A percentile compares a stretch with the other conserved stretches of the same genome.
Conservation (phyloP, 1,140 invertebrate species). For the Ceratina japonica region DNA sequence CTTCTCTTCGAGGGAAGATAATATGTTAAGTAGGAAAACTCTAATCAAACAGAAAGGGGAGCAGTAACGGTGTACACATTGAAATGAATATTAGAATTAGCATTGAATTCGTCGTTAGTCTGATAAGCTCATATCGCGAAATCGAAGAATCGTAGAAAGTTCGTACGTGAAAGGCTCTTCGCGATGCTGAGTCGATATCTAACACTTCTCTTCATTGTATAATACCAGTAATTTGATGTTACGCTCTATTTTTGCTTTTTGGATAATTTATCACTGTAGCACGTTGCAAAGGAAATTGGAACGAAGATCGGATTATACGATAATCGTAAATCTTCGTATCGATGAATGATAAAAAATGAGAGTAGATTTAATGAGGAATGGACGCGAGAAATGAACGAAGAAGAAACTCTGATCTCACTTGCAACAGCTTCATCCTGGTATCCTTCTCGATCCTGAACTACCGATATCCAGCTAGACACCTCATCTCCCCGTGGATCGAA, state of each 20-base stretch:
- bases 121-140: neutral
- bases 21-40: neutral
- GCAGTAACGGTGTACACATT: neutral
- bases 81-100: neutral
- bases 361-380: neutral
- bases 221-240: no score
- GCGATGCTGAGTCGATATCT: neutral
- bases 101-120: neutral
- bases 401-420: constrained; percentile 18
- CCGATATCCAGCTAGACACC: constrained; percentile 1
- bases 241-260: no score
- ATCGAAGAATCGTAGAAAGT: constrained; percentile 32
- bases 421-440: constrained; percentile 25
- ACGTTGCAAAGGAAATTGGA: no score
- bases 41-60: neutral
- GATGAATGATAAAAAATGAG: no score
- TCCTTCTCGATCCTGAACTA: constrained; percentile 14
- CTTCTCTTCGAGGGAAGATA: no score
- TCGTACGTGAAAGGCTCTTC: neutral
- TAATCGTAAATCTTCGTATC: no score
- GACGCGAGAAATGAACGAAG: neutral
- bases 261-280: no score
- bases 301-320: no score
- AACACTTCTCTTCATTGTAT: no score
- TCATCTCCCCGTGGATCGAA: constrained; percentile 19